A percentile compares a stretch with the other conserved stretches of the same genome.
phyloP scores from a whole-genome alignment of 35 echinoderm and acorn worm genomes.

The Lytechinus pictus region DNA sequence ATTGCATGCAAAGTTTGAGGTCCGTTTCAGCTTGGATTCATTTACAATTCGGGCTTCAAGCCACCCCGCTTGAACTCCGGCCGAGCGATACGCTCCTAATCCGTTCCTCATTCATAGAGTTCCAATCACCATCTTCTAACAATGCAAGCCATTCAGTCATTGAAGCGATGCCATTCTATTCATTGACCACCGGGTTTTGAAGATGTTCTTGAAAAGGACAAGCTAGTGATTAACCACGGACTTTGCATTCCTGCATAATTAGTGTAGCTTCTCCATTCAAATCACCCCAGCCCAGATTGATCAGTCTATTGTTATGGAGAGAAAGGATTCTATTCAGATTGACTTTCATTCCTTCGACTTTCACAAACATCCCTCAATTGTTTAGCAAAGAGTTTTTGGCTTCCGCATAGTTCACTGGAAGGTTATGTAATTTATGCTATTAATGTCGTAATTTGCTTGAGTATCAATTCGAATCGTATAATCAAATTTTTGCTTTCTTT shows the following conservation, averaged over 20 bases:
- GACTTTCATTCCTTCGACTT: background rate
- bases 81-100: background rate
- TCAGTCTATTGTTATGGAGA: background rate
- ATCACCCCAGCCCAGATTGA: background rate
- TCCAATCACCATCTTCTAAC: background rate
- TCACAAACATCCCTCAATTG: background rate
- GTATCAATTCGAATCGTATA: background rate
- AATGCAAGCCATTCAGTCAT: background rate
- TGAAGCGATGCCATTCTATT: background rate
- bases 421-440: background rate
- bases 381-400: background rate
- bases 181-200: background rate
- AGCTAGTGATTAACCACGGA: background rate
- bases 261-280: background rate
- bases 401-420: background rate
- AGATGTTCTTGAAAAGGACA: background rate
- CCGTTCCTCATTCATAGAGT: background rate
- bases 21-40: no score
- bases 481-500: background rate
- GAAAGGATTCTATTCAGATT: background rate
- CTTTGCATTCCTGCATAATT: conserved; percentile 27
- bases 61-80: background rate
- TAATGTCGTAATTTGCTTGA: background rate
- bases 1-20: background rate
- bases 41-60: background rate